These are phyloP conservation scores for Caenorhabditis afra DNA, from an alignment of 2,888 invertebrate species.

Conservation along the genomic window DNA sequence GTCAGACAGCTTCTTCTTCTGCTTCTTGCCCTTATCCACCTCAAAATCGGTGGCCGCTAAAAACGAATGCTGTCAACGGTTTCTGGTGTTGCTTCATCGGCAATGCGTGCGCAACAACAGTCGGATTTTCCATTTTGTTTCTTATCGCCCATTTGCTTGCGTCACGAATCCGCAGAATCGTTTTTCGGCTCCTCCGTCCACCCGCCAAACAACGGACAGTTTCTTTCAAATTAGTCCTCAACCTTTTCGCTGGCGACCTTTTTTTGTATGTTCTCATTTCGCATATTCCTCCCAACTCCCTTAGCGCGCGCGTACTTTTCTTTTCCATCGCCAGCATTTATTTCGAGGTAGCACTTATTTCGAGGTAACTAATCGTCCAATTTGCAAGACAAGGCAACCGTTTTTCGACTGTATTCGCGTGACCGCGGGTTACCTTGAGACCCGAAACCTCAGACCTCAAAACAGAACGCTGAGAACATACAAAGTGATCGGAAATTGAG, in stretches of 20 bases:
- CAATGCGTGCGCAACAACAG: too few species aligned
- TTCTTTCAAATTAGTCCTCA: too few species aligned
- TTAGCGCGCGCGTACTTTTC: too few species aligned
- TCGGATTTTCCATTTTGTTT: too few species aligned
- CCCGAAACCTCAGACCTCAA: background rate
- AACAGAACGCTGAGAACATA: conserved; percentile 37
- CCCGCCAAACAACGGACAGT: too few species aligned
- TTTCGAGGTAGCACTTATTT: conserved; percentile 15
- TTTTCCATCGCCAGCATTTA: background rate
- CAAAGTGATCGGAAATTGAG: conserved; percentile 47
- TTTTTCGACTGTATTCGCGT: conserved; percentile 34
- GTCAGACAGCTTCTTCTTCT: conserved; percentile 16
- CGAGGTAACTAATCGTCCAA: conserved; percentile 32
- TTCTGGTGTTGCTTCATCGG: background rate
- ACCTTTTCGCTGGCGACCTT: too few species aligned
- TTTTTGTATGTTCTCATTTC: too few species aligned
- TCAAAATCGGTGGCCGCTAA: conserved; percentile 3
- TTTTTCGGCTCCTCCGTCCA: too few species aligned
- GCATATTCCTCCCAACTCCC: too few species aligned
- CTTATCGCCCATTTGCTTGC: too few species aligned
- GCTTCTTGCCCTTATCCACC: conserved; percentile 7
- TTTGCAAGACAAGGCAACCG: conserved; percentile 1
- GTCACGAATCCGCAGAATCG: too few species aligned
- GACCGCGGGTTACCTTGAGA: conserved; percentile 48
- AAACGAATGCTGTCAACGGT: background rate